phyloP scores from a whole-genome alignment of 2,888 invertebrate species.

The Tenodera sinensis region DNA sequence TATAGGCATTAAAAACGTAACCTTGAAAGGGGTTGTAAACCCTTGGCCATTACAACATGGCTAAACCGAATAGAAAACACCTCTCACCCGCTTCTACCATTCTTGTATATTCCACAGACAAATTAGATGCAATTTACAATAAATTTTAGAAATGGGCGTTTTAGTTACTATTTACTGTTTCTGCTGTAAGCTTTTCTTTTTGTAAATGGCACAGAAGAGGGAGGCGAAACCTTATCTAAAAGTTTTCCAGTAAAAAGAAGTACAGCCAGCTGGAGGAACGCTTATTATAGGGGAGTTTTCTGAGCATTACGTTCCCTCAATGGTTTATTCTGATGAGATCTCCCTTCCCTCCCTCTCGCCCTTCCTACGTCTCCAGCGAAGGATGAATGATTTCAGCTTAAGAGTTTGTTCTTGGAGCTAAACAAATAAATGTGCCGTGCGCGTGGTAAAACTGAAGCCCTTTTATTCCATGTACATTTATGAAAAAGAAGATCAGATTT shows the following conservation, averaged over 20 bases:
- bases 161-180: background rate
- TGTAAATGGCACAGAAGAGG: background rate
- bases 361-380: background rate
- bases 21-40: background rate
- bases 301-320: background rate
- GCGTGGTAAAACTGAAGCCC: too few relatives aligned
- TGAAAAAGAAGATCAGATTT: too few relatives aligned
- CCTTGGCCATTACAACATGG: background rate
- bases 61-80: background rate
- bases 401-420: background rate
- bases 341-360: background rate
- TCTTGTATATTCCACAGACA: background rate
- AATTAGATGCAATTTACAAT: background rate
- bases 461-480: too few relatives aligned
- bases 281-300: background rate
- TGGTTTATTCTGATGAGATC: background rate
- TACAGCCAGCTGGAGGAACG: background rate
- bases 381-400: background rate
- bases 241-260: background rate
- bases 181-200: background rate
- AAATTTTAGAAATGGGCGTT: background rate
- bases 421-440: background rate
- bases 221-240: background rate
- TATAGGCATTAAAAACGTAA: background rate
- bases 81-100: background rate